Evolutionary conservation across 2,888 invertebrate species (phyloP), one percentile per base, ranked within the genome.

Genomic region (Hartigia nigra): DNA sequence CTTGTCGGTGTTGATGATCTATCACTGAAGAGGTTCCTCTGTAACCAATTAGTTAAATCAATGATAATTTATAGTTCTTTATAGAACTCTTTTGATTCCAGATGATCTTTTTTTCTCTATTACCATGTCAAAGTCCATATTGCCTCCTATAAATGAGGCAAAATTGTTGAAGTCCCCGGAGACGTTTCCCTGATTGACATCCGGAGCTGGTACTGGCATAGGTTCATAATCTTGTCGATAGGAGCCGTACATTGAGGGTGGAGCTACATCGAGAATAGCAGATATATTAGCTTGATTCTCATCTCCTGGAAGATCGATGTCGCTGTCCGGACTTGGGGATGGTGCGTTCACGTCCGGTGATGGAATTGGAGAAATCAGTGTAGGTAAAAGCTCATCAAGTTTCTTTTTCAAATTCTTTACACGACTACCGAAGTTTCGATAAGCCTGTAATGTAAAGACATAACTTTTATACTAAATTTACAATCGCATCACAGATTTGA

Each of bases 361-460:
- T 39, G 94, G 93, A 83, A 94, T 92, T 0, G 95, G 95, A 79
- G 95, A 90, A 0, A 94, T 93, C 79, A 98, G 91, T 12, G 94
- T 95, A 31, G 95, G 94, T 84, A 95, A 94, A 80, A 97, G 92
- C 86, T 98, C 98, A 85, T 97, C 97, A 32, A 98, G 92, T 89
- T 97, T 97, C 77, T 96, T 95, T 90, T 98, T 97, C 76, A 98
- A 93, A 77, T 95, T 95, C 87, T 97, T 96, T 0, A 99, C 97
- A 80, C 98, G 94, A 23, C 95, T 95, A 0, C 97, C 98, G 92
- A 98, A 99, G 91, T 97, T 98, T 92, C 97, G 97, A 90, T 98
- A 99, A 2, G 99, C 98, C 98, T 98, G 89, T 31, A 90, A 77
- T 34, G 12, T 12, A 39, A 35, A 77, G 31, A 74, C 12, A 35